Evolutionary conservation across 1,140 invertebrate species (phyloP).

Genomic region (Protaetia brevitarsis): DNA sequence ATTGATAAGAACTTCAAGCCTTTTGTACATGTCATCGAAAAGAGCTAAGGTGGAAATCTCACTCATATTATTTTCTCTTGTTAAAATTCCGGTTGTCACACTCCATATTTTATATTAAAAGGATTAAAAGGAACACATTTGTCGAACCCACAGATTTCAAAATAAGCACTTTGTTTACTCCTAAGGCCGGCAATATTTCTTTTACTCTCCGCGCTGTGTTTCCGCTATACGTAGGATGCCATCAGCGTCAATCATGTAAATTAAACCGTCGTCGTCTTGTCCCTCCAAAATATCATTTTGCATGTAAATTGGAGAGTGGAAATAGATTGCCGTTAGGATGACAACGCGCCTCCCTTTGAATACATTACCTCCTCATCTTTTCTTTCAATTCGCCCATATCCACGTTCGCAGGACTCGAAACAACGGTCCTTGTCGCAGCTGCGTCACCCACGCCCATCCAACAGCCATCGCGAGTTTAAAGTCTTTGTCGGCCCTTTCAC

Average conservation of each 20-base stretch:
- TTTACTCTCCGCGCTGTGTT: background rate
- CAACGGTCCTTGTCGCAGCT: background rate
- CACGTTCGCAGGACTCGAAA: background rate
- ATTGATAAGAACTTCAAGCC: too few relatives aligned
- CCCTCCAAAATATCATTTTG: constrained; percentile 13
- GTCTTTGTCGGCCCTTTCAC: background rate
- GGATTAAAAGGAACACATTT: too few relatives aligned
- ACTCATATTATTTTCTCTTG: too few relatives aligned
- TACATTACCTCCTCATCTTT: constrained; percentile 5
- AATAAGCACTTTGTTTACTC: too few relatives aligned
- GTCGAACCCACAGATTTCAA: too few relatives aligned
- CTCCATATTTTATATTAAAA: too few relatives aligned
- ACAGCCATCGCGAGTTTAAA: background rate
- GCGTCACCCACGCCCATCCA: background rate
- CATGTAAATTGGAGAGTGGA: constrained; percentile 10
- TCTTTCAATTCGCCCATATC: background rate
- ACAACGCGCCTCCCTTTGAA: constrained; percentile 3
- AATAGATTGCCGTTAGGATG: constrained; percentile 10
- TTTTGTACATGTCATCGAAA: too few relatives aligned
- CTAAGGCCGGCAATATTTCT: background rate
- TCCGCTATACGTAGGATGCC: background rate
- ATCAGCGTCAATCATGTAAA: constrained; percentile 12
- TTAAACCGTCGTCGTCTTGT: constrained; percentile 9
- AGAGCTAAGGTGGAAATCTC: too few relatives aligned
- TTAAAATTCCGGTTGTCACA: too few relatives aligned